Base-by-base conservation (phyloP, 1,140 invertebrate genomes). In the Euborellia annulipes region DNA sequence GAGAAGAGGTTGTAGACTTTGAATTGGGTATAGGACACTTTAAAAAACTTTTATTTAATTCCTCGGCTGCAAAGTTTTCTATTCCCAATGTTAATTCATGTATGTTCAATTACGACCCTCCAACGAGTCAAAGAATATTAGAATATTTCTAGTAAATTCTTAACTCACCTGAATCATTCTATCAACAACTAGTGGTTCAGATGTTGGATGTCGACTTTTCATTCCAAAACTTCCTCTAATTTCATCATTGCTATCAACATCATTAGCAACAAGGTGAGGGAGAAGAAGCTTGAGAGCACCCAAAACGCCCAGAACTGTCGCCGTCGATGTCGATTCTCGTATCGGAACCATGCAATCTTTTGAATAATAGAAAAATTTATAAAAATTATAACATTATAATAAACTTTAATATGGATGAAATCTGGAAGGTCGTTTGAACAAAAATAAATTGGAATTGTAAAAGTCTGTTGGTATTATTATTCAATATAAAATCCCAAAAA, bases 301-400 rank as follows among this genome's bases (percentile, higher is more conserved):
- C 34, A 85, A 66, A 36, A 73, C 68, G 39, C 81, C 81, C 20
- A 81, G 66, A 30, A 82, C 58, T n/a, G 66, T 63, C 54, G 52
- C 54, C 42, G 54, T 50, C 49, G 67, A 63, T 51, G 62, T 60
- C 39, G 65, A 68, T 36, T 64, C 66, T 54, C 66, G 68, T 46
- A 72, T 59, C 37, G 68, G 73, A 41, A 69, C 59, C 43, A 72
- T 63, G 53, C 61, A 63, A 59, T 77, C 72, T 73, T 48, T 46
- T 56, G 62, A 54, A n/a, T n/a, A n/a, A n/a, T n/a, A n/a, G n/a
- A n/a, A n/a, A n/a, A n/a, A n/a, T n/a, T n/a, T n/a, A n/a, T n/a
- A n/a, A n/a, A n/a, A n/a, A n/a, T n/a, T n/a, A n/a, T n/a, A n/a
- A n/a, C n/a, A n/a, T n/a, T n/a, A n/a, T n/a, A n/a, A n/a, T n/a